A percentile compares a stretch with the other conserved stretches of the same genome.
phyloP scores from a whole-genome alignment of 1,140 invertebrate genomes.

The Ceratoteleas bidentatus region DNA sequence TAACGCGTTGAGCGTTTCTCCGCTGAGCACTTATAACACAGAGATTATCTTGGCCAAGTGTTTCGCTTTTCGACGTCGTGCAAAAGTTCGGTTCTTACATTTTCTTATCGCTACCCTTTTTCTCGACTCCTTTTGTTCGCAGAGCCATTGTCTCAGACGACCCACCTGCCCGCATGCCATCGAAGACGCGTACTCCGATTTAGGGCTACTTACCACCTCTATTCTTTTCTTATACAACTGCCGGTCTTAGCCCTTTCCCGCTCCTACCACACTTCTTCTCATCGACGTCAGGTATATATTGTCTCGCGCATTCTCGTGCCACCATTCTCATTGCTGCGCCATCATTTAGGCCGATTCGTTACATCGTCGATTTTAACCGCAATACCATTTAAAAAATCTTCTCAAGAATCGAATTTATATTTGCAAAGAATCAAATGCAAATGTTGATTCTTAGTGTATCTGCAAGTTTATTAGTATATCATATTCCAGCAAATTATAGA shows the following conservation, averaged over 20 bases:
- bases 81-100: conserved; percentile 51
- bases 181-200: conserved; percentile 52
- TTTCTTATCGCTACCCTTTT: conserved; percentile 61
- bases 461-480: too few species aligned
- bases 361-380: too few species aligned
- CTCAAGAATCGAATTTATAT: too few species aligned
- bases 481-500: too few species aligned
- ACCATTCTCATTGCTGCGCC: too few species aligned
- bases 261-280: too few species aligned
- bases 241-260: conserved; percentile 3
- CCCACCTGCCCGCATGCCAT: conserved; percentile 62
- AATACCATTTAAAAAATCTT: too few species aligned
- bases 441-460: too few species aligned
- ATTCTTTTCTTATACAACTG: conserved; percentile 42
- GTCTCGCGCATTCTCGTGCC: too few species aligned
- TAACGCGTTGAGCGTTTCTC: conserved; percentile 12
- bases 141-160: conserved; percentile 39
- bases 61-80: conserved; percentile 39
- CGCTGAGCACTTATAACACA: conserved; percentile 35
- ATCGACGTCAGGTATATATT: conserved; percentile 24
- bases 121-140: conserved; percentile 48
- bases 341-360: too few species aligned
- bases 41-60: conserved; percentile 33
- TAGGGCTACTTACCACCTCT: conserved; percentile 49
- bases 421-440: too few species aligned